These are phyloP conservation scores for Aplochiton taeniatus DNA, from an alignment of 2,797 vertebrate genomes.

Conservation along the genomic window DNA sequence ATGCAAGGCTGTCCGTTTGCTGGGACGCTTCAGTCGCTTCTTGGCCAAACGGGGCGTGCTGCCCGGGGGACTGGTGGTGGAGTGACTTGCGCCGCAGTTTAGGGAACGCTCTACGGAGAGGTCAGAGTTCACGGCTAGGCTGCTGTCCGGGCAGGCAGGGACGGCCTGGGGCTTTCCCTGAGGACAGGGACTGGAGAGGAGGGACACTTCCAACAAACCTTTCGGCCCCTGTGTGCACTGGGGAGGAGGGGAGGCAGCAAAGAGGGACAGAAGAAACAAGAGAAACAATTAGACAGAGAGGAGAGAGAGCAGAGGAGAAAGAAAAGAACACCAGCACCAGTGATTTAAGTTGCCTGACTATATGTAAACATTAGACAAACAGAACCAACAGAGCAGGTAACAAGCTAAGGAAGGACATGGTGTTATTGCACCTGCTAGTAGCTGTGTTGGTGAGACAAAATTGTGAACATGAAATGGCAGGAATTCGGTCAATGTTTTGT, in stretches of 20 bases:
- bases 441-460: background rate
- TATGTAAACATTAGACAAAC: background rate
- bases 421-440: no score
- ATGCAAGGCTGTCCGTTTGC: slow-evolving; percentile 42
- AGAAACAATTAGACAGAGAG: slow-evolving; percentile 1
- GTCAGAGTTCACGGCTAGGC: slow-evolving; percentile 38
- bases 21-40: slow-evolving; percentile 45
- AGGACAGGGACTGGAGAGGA: slow-evolving; percentile 65
- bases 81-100: slow-evolving; percentile 23
- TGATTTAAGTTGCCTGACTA: slow-evolving; percentile 15
- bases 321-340: background rate
- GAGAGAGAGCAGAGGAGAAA: background rate
- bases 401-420: background rate
- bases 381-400: slow-evolving; percentile 3
- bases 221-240: slow-evolving; percentile 75
- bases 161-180: slow-evolving; percentile 59
- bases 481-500: no score
- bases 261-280: background rate
- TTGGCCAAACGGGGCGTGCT: slow-evolving; percentile 43
- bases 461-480: background rate
- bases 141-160: slow-evolving; percentile 30
- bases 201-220: slow-evolving; percentile 72
- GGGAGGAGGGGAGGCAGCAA: background rate
- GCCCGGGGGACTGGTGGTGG: slow-evolving; percentile 36
- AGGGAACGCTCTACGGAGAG: slow-evolving; percentile 35